phyloP scores from a whole-genome alignment of 2,113 vertebrate genomes.

The Lates calcarifer region DNA sequence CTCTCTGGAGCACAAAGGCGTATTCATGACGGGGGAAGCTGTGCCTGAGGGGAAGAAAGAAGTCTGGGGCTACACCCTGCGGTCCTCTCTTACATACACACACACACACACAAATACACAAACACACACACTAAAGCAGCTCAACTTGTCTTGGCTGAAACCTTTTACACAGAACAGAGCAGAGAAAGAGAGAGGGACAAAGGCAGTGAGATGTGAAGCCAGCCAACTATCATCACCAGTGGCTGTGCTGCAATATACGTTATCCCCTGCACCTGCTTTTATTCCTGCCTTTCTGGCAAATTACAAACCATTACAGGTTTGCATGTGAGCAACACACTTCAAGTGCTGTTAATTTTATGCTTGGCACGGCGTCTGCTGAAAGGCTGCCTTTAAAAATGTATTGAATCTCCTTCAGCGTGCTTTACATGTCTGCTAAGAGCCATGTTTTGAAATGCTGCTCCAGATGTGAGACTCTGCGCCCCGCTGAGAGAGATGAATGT shows the following conservation, averaged over 20 bases:
- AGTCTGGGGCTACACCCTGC: slow-evolving; percentile 73
- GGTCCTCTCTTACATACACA: slow-evolving; percentile 18
- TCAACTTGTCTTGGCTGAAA: slow-evolving; percentile 69
- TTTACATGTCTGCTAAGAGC: slow-evolving; percentile 54
- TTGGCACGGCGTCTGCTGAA: slow-evolving; percentile 47
- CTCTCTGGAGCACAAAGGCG: slow-evolving; percentile 69
- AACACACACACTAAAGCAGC: slow-evolving; percentile 49
- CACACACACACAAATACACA: slow-evolving; percentile 6
- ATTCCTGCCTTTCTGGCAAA: slow-evolving; percentile 25
- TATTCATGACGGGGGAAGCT: slow-evolving; percentile 70
- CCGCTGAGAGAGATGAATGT: slow-evolving; percentile 76
- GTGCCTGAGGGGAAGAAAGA: slow-evolving; percentile 65
- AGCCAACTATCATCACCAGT: slow-evolving; percentile 35
- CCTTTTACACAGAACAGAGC: slow-evolving; percentile 60
- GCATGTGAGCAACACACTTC: slow-evolving; percentile 34
- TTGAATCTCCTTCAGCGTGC: slow-evolving; percentile 36
- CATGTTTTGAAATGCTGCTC: slow-evolving; percentile 68
- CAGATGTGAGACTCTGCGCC: slow-evolving; percentile 73
- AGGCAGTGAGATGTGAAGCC: slow-evolving; percentile 47
- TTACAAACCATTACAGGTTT: slow-evolving; percentile 1
- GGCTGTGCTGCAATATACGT: neutral
- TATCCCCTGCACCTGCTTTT: slow-evolving; percentile 34
- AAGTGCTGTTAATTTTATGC: slow-evolving; percentile 44
- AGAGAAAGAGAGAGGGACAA: slow-evolving; percentile 48
- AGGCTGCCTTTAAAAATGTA: slow-evolving; percentile 49